Evolutionary conservation across 2,888 invertebrate species (phyloP).

Genomic region (Leucozona laternaria): DNA sequence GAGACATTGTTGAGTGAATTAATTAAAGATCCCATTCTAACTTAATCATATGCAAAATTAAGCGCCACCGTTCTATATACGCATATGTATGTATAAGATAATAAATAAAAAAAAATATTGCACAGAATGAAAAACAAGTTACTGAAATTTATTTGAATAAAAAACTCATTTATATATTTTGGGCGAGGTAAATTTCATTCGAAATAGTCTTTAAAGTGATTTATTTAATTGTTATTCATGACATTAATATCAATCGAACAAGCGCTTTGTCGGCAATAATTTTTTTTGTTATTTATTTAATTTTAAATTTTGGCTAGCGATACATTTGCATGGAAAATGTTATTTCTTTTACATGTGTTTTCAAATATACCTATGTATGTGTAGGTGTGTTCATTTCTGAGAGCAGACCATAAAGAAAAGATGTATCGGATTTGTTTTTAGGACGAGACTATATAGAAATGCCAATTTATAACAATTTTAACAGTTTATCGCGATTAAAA

Average conservation of each 20-base stretch:
- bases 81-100: no score
- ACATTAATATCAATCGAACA: constrained; percentile 10
- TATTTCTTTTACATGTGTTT: no score
- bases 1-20: no score
- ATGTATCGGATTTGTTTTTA: no score
- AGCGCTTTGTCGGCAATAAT: not conserved
- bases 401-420: no score
- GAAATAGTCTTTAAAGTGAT: constrained; percentile 1
- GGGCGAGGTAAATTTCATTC: not conserved
- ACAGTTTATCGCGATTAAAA: no score
- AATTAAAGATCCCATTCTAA: not conserved
- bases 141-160: not conserved
- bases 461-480: no score
- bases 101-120: not conserved
- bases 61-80: constrained; percentile 4
- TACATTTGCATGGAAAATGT: not conserved
- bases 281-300: not conserved
- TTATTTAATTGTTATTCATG: constrained; percentile 22
- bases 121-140: not conserved
- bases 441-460: no score
- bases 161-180: not conserved
- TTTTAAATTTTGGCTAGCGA: not conserved
- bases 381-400: no score
- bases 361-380: no score
- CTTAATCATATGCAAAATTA: not conserved